Conservation (phyloP, 2,113 vertebrate species). For the Pelecanoides urinatrix region DNA sequence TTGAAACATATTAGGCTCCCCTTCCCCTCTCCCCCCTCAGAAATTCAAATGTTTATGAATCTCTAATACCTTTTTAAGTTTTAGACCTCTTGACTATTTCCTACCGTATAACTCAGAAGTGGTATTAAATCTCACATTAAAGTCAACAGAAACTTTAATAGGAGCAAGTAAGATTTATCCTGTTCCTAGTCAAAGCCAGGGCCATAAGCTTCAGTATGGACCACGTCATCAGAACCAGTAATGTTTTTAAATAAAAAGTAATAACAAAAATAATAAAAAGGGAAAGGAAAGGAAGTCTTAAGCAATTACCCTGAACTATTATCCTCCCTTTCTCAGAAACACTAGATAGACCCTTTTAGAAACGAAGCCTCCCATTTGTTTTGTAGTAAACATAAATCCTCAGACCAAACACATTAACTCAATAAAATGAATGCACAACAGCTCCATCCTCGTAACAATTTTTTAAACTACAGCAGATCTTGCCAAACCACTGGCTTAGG, state of each 20-base stretch:
- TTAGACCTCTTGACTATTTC: background rate
- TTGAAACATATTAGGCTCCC: accelerated
- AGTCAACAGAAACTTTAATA: background rate
- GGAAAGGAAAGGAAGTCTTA: background rate
- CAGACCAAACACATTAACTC: background rate
- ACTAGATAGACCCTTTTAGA: background rate
- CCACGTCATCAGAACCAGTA: background rate
- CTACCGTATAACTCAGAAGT: background rate
- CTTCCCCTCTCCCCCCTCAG: background rate
- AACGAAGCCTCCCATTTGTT: background rate
- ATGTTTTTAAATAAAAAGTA: background rate
- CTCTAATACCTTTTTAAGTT: background rate
- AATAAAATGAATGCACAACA: background rate
- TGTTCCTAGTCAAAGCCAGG: background rate
- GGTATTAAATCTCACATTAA: background rate
- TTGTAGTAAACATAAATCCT: background rate
- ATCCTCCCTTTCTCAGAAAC: background rate
- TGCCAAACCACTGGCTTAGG: background rate
- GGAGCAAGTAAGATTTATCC: background rate
- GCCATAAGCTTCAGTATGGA: background rate
- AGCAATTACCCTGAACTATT: background rate
- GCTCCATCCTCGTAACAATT: background rate
- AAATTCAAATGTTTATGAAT: background rate
- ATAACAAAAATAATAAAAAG: background rate
- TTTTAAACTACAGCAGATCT: background rate